A percentile compares a stretch with the other conserved stretches of the same genome.
Evolutionary conservation across 2,888 invertebrate genomes (phyloP).

Genomic region (Drosophila parthenogenetica): DNA sequence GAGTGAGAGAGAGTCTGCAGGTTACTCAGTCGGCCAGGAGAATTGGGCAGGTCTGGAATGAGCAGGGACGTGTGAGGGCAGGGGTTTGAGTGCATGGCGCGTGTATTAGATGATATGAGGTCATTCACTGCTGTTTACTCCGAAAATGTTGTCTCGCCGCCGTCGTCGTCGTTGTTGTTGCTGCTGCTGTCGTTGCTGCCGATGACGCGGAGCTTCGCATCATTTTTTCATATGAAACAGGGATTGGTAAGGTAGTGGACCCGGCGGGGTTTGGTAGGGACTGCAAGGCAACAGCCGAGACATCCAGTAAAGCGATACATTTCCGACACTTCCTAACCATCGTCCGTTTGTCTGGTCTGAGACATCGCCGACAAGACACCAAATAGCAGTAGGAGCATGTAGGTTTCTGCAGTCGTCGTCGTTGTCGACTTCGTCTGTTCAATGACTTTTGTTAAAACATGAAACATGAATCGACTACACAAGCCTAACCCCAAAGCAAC

Average conservation of each 20-base stretch:
- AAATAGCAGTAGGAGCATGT: conserved; percentile 11
- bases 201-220: conserved; percentile 69
- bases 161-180: conserved; percentile 30
- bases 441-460: conserved; percentile 77
- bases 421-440: conserved; percentile 71
- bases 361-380: conserved; percentile 10
- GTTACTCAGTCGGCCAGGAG: conserved; percentile 51
- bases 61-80: not conserved
- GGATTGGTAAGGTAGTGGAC: not conserved
- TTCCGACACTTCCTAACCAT: conserved; percentile 76
- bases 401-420: conserved; percentile 36
- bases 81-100: conserved; percentile 77
- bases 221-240: conserved; percentile 22
- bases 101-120: conserved; percentile 83
- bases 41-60: not conserved
- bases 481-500: conserved; percentile 48
- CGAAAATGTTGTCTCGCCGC: conserved; percentile 80
- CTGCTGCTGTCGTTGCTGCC: conserved; percentile 63
- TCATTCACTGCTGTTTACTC: conserved; percentile 83
- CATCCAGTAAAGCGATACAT: conserved; percentile 64
- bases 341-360: conserved; percentile 58
- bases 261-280: not conserved
- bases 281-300: conserved; percentile 44
- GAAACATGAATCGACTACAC: conserved; percentile 80
- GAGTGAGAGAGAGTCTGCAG: conserved; percentile 58